Evolutionary conservation across 2,113 vertebrate species (phyloP).

Genomic region (Fulica atra): DNA sequence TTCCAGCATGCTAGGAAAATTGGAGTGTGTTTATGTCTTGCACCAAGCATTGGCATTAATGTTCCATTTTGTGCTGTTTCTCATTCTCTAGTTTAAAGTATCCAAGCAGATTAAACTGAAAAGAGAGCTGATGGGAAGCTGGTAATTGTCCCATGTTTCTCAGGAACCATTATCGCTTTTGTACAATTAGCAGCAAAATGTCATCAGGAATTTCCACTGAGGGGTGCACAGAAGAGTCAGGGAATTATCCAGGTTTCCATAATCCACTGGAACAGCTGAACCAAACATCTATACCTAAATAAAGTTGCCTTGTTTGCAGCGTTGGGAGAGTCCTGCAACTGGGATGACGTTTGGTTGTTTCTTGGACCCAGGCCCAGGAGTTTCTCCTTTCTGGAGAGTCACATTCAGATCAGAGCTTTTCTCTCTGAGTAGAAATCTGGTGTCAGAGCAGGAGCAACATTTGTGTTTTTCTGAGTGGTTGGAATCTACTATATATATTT

Average conservation of each 20-base stretch:
- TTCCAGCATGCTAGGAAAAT: background rate
- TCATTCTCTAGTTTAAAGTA: background rate
- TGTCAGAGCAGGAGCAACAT: background rate
- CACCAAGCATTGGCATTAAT: background rate
- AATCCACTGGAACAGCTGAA: background rate
- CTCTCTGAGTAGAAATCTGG: background rate
- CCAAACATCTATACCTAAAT: background rate
- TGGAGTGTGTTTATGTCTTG: conserved; percentile 6
- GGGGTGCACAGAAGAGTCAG: background rate
- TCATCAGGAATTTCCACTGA: background rate
- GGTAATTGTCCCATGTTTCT: background rate
- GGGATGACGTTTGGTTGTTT: background rate
- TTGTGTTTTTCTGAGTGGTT: background rate
- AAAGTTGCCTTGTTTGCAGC: background rate
- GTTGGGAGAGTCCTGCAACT: background rate
- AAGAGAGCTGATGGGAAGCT: background rate
- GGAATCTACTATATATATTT: background rate
- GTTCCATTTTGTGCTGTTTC: conserved; percentile 7
- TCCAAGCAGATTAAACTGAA: conserved; percentile 11
- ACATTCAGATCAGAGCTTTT: background rate
- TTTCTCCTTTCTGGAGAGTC: background rate
- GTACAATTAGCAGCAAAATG: background rate
- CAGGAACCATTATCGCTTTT: background rate
- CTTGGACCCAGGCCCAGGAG: background rate
- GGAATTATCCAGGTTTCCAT: background rate